Base-by-base conservation (phyloP, 2,797 vertebrate species). In the Pangasius larnaudii region DNA sequence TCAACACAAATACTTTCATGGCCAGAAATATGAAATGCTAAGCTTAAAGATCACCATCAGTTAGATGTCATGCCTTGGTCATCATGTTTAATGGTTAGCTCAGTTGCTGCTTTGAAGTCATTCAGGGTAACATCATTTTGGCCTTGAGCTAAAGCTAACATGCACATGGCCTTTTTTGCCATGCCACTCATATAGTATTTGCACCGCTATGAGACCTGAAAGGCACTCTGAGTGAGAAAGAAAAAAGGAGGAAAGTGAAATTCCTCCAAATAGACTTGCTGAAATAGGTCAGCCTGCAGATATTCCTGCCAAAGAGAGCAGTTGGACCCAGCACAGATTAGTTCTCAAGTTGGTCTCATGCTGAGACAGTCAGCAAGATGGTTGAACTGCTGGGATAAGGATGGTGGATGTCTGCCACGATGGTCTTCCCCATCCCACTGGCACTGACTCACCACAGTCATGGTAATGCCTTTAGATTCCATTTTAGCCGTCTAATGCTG, bases 241-340 rank as follows among this genome's bases (percentile, higher is more conserved):
- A 80, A 39, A 72, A 69, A 85, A 65, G 3, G 27, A 49, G 39
- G 59, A 33, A 83, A 46, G n/a, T 83, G 59, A 83, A 83, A 49
- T 49, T 49, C 42, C 65, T 81, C 63, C 81, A 88, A 88, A 86
- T 86, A 75, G 80, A 83, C 72, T 67, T 24, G 49, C 33, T 85
- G 36, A 87, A 90, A 84, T 84, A 77, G 67, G 56, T 67, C 84
- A 89, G 79, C 61, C 69, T 81, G 67, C 69, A 83, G 69, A 86
- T 69, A 42, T 79, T 89, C 51, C 49, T 79, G 83, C 53, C 63
- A 59, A 85, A 19, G 63, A 42, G 53, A 86, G 83, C 85, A 82
- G 58, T 81, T 75, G 77, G 56, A 49, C 56, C 22, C 69, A 33
- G 85, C 86, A 81, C 75, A 84, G 72, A 84, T 53, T 53, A 27